Evolutionary conservation across 2,113 vertebrate species (phyloP), one percentile per base, ranked within the genome.

Genomic region (Psilopogon haemacephalus): DNA sequence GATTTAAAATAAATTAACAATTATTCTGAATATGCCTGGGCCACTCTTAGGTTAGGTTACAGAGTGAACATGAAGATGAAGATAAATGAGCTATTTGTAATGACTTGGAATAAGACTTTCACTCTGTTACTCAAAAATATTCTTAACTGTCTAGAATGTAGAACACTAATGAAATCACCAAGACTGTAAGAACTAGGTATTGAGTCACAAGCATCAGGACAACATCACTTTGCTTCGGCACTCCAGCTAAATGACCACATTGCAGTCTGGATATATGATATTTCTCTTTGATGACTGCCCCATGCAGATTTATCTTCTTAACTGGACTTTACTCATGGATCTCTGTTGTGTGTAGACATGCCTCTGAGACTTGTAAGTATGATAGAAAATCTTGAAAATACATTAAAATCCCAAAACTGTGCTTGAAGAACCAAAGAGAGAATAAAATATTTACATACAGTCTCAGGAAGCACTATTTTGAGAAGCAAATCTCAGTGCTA

Each of bases 111-210:
- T 9, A 35, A 64, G 6, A 74, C 56, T 71, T 60, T 81, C 21
- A 42, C 33, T 72, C 27, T 52, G 11, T n/a, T 86, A 42, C 24
- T 44, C 30, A 72, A 64, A 80, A 83, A 84, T 48, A 60, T 20
- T 79, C 72, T 64, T 58, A 52, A 28, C 46, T 37, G 18, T 2
- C 0, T 50, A 21, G 19, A 68, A 64, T 3, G 60, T 19, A 80
- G 19, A 65, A 77, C 4, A 5, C 1, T 68, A 48, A 5, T 12
- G 7, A 60, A 75, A 82, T 60, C 70, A 79, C 4, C 0, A 0
- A 71, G 38, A 23, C 9, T 24, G 2, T 35, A 68, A 40, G 28
- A 68, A 52, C 2, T 4, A 33, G 5, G 12, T 24, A 65, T 5
- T 67, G 59, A 67, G 35, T 24, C 38, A 19, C 7, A 42, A 64